Evolutionary conservation across 1,140 invertebrate genomes (phyloP), one percentile per base, ranked within the genome.

Genomic region (Polypedilum vanderplanki): DNA sequence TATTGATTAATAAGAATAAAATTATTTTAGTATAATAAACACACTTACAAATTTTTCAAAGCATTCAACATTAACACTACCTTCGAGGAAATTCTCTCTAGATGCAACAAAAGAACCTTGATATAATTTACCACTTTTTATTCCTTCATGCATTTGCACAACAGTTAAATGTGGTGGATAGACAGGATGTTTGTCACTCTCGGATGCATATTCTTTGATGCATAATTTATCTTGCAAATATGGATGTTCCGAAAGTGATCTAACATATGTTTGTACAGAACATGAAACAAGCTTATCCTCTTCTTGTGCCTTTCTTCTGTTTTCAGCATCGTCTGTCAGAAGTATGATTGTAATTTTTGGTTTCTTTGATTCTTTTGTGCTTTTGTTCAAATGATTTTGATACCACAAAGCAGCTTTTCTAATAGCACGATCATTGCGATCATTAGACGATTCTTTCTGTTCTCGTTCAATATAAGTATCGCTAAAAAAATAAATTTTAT

Each of bases 41-140:
- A 46, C 74, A 83, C 85, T 85, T 85, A 94, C 91, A 76, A 87
- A 85, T 82, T 93, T 90, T 70, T 93, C 90, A 79, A 86, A 88
- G 17, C 87, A 87, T 79, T 92, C 92, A 0, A 96, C 88, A 81
- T 88, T 91, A 9, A 97, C 93, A 78, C 85, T 91, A n/a, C 94
- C 97, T 86, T 99, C 97, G 1, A 98, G 85, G 81, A 94, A 98
- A 84, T 99, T 99, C 79, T 97, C 94, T 76, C 92, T 85, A 1
- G 92, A 94, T 4, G 91, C 90, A 75, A 89, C 86, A 83, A 95
- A 96, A 1, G 89, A 88, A 12, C 96, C 97, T 83, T 98, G 95
- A 24, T 91, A 79, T 40, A 93, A 84, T 79, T 87, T 89, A 15
- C 93, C 93, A 78, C 84, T 86, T 80, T 92, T 91, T 46, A 98